phyloP scores from a whole-genome alignment of 2,888 invertebrate genomes.

The Acanthopleura granulata region DNA sequence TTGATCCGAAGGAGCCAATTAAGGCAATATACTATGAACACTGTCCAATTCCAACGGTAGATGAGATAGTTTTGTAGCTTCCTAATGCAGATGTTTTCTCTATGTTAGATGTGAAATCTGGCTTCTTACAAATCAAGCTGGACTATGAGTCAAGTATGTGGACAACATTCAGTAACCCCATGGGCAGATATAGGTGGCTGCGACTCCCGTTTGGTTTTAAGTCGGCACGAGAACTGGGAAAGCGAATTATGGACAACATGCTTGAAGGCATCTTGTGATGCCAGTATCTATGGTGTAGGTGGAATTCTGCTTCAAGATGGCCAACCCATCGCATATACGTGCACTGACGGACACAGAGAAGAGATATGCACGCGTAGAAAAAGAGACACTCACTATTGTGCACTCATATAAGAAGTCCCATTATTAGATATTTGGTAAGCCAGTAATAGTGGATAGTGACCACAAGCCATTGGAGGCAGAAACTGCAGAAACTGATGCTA shows the following conservation, averaged over 20 bases:
- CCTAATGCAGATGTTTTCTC: conserved; percentile 41
- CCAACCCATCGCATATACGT: too few relatives aligned
- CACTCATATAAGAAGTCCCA: too few relatives aligned
- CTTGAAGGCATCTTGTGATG: conserved; percentile 35
- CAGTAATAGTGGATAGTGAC: too few relatives aligned
- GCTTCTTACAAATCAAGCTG: conserved; percentile 41
- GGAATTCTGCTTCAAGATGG: conserved; percentile 28
- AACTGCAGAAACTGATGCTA: too few relatives aligned
- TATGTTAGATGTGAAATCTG: conserved; percentile 38
- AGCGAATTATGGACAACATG: conserved; percentile 40
- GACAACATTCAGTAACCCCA: conserved; percentile 44
- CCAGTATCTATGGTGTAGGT: conserved; percentile 37
- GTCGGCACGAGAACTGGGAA: conserved; percentile 39
- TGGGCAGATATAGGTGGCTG: conserved; percentile 39
- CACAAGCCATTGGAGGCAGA: too few relatives aligned
- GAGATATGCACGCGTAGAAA: too few relatives aligned
- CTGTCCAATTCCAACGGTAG: conserved; percentile 38
- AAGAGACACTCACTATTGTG: too few relatives aligned
- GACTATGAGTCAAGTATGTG: conserved; percentile 35
- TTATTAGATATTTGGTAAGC: too few relatives aligned
- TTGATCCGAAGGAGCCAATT: conserved; percentile 39
- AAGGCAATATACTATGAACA: conserved; percentile 33
- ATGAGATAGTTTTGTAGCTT: conserved; percentile 36
- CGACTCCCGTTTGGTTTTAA: conserved; percentile 40
- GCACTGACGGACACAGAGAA: too few relatives aligned